Evolutionary conservation across 2,888 invertebrate species (phyloP).

Genomic region (Drosophila niveifrons): DNA sequence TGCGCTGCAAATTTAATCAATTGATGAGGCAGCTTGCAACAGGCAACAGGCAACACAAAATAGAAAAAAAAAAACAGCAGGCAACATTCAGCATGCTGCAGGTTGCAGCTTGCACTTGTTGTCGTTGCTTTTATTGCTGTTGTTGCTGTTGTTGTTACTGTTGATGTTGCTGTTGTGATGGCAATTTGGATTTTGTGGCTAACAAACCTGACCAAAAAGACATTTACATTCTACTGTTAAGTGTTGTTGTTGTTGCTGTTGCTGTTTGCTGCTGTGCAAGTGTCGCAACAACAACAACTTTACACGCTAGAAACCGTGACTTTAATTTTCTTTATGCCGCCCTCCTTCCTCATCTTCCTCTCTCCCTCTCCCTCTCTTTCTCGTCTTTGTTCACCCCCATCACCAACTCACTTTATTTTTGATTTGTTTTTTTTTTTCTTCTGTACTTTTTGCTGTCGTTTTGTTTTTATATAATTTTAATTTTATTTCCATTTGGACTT

Average conservation of each 20-base stretch:
- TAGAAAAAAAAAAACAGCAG: slow-evolving; percentile 19
- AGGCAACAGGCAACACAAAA: slow-evolving; percentile 36
- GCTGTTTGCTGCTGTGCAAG: slow-evolving; percentile 52
- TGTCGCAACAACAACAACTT: slow-evolving; percentile 70
- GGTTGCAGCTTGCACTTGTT: slow-evolving; percentile 51
- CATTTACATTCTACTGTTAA: slow-evolving; percentile 78
- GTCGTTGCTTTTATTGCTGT: slow-evolving; percentile 63
- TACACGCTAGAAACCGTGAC: slow-evolving; percentile 82
- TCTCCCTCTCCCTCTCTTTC: slow-evolving; percentile 27
- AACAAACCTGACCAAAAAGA: slow-evolving; percentile 77
- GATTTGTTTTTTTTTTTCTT: slow-evolving; percentile 64
- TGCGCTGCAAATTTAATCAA: slow-evolving; percentile 78
- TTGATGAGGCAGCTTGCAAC: slow-evolving; percentile 75
- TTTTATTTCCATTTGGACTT: slow-evolving; percentile 67
- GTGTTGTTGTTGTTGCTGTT: slow-evolving; percentile 53
- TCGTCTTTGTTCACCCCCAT: slow-evolving; percentile 12
- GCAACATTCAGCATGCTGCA: slow-evolving; percentile 39
- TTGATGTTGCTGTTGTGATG: slow-evolving; percentile 62
- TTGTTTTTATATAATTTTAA: slow-evolving; percentile 73
- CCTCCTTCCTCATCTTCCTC: slow-evolving; percentile 20
- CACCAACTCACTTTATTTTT: slow-evolving; percentile 50
- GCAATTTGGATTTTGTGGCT: slow-evolving; percentile 78
- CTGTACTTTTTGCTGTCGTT: slow-evolving; percentile 14
- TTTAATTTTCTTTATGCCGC: slow-evolving; percentile 75
- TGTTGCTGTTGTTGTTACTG: slow-evolving; percentile 41